Evolutionary conservation across 2,888 invertebrate genomes (phyloP), one percentile per base, ranked within the genome.

Genomic region (Tridacna gigas): DNA sequence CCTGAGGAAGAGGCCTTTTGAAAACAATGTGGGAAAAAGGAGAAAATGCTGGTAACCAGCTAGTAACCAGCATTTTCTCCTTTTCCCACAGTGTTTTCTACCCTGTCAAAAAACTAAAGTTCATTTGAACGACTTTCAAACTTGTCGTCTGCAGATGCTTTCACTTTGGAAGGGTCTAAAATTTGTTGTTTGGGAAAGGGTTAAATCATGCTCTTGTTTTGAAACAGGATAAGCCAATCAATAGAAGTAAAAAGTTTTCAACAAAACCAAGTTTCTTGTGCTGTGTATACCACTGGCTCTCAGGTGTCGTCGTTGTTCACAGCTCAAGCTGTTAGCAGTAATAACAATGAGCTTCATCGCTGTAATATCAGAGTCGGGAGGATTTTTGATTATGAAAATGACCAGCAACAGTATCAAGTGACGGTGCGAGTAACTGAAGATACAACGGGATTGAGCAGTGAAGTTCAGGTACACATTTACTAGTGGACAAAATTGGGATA

Each of bases 221-320:
- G n/a, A 79, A 28, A 79, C 77, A 20, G 66, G 63, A 25, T 56
- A 11, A 47, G 51, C 0, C 51, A n/a, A 20, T 65, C 78, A 25
- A 79, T 87, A n/a, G 67, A 79, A 66, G 84, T 83, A 18, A 67
- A 45, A 22, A 83, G 84, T 69, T 87, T 87, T 73, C 87, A 87
- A 56, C 67, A 77, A n/a, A 69, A 61, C 22, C 51, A 63, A 15
- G 71, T 87, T 20, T 71, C 28, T 5, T 84, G 79, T 48, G n/a
- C 60, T 11, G 75, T 87, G 0, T 56, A 77, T 5, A 65, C 82
- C 47, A 22, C 12, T 13, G 51, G 74, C 20, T 48, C 22, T 4
- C 74, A 69, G 25, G 22, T 61, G 1, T 80, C 80, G 9, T 63
- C 73, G 5, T 12, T 75, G 12, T 82, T 83, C 74, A 48, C 18